Conservation (phyloP, 2,888 invertebrate genomes). For the Meganola albula region DNA sequence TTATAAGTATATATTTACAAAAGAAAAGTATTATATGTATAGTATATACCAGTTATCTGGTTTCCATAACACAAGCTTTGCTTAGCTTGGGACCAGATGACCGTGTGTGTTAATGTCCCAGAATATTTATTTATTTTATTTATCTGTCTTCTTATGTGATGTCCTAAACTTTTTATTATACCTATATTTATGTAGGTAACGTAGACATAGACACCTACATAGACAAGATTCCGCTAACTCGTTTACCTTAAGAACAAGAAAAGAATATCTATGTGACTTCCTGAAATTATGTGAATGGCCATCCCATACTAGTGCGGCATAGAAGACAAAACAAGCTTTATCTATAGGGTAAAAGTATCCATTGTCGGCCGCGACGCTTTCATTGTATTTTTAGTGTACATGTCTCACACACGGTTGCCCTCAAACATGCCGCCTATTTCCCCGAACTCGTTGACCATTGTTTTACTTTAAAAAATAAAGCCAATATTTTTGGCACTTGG, state of each 20-base stretch:
- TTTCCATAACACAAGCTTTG: no score
- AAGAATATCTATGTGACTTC: slow-evolving; percentile 13
- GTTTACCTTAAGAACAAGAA: slow-evolving; percentile 8
- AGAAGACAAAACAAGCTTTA: slow-evolving; percentile 33
- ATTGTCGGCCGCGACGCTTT: slow-evolving; percentile 34
- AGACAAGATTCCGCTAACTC: no score
- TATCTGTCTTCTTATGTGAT: no score
- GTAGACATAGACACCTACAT: no score
- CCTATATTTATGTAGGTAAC: no score
- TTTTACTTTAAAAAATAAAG: slow-evolving; percentile 9
- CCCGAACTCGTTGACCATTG: slow-evolving; percentile 18
- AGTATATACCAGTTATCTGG: no score
- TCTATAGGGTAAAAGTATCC: slow-evolving; percentile 36
- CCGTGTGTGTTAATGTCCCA: no score
- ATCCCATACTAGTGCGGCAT: slow-evolving; percentile 4
- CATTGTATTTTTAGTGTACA: slow-evolving; percentile 30
- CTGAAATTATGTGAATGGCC: slow-evolving; percentile 15
- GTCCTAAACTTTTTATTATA: no score
- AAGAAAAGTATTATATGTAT: no score
- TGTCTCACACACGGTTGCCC: slow-evolving; percentile 50
- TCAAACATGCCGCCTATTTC: slow-evolving; percentile 38
- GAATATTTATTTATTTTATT: no score
- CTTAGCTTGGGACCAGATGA: no score
- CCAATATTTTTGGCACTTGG: slow-evolving; percentile 9
- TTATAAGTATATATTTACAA: no score